Base-by-base conservation (phyloP, 2,888 invertebrate species). In the Mesorhabditis spiculigera region DNA sequence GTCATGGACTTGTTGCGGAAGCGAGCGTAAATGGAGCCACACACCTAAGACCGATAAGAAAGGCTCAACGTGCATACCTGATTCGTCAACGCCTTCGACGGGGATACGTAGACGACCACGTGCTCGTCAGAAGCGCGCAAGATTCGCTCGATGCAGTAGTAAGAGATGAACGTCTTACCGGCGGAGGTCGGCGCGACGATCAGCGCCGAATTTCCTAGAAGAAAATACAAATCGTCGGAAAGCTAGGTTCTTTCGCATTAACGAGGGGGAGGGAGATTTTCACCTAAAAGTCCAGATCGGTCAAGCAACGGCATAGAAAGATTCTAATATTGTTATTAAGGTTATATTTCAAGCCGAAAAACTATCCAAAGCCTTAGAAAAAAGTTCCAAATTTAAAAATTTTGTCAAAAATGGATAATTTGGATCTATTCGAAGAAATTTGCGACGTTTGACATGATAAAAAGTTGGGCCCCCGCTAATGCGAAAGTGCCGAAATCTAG, bases 161-260 rank as follows among this genome's bases (percentile, higher is more conserved):
- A 87, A 3, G 86, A 86, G 63, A 86, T 86, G 80, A 86, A 87
- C 5, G 87, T 87, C 76, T 87, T 87, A 72, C 87, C 87, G 67
- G 86, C 86, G 13, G 87, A 87, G 0, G 87, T 87, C 2, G 87
- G 87, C 3, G 87, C 87, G 41, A 87, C 83, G 71, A 87, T 86
- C 41, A 87, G 74, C 6, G 86, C 87, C 5, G 86, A 87, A 66
- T 87, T 81, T 63, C 81, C 82, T 82, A 63, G 66, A 75, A 28
- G 1, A 28, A 28, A 28, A 28, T 28, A 3, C 3, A 28, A 28
- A 3, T 3, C 28, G 28, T 28, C 1, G 28, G 28, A 28, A 28
- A 28, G 3, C 28, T 28, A 28, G 28, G 1, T 28, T 28, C 28
- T 28, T 28, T 28, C 28, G 28, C 28, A 28, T 28, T 28, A 28